Evolutionary conservation across 2,113 vertebrate species (phyloP).

Genomic region (Amphiprion ocellaris): DNA sequence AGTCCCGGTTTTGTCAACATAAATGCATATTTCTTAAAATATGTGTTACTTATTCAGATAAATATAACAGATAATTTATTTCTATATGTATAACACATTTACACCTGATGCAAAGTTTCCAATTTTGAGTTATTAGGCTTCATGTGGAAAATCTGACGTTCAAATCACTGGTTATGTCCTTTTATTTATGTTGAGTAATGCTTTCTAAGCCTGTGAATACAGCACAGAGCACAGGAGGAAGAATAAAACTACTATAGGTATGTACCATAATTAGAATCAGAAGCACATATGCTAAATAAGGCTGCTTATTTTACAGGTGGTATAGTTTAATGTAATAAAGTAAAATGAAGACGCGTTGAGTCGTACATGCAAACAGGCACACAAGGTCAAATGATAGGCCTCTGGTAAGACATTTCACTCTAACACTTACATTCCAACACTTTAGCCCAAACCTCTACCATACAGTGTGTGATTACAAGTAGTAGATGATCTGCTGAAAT

Average conservation of each 20-base stretch:
- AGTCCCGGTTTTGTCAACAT: conserved; percentile 5
- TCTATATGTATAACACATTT: neutral
- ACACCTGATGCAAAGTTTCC: neutral
- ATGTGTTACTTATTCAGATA: neutral
- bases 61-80: neutral
- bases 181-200: conserved; percentile 3
- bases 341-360: conserved; percentile 10
- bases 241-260: conserved; percentile 7
- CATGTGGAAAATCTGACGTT: conserved; percentile 2
- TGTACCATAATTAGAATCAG: neutral
- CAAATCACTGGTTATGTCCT: neutral
- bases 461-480: conserved; percentile 60
- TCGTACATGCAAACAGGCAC: conserved; percentile 20
- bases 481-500: conserved; percentile 59
- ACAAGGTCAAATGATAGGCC: conserved; percentile 29
- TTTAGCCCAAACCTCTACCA: conserved; percentile 43
- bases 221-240: neutral
- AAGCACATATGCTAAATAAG: conserved; percentile 24
- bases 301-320: conserved; percentile 6
- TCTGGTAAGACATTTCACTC: conserved; percentile 47
- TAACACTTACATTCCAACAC: conserved; percentile 40
- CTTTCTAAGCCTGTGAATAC: neutral
- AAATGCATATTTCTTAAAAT: neutral
- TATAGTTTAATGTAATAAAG: conserved; percentile 21
- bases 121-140: conserved; percentile 11